Conservation (phyloP, 2,113 vertebrate genomes). For the Dipodomys merriami region DNA sequence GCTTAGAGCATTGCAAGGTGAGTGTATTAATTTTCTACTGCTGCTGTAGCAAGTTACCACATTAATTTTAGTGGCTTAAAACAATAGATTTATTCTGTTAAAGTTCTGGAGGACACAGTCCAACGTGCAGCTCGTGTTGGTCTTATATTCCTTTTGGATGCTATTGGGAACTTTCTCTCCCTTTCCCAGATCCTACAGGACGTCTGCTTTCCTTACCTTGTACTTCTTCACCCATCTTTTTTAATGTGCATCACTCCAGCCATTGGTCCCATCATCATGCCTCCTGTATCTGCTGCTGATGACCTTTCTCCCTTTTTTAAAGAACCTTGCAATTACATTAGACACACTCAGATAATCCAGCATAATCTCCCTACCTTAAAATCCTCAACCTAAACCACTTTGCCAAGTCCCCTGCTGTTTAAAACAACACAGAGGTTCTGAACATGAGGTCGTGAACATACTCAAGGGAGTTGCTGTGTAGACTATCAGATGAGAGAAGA, state of each 20-base stretch:
- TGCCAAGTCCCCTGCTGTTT: neutral
- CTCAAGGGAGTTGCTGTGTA: neutral
- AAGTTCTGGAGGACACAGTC: neutral
- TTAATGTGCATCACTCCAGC: neutral
- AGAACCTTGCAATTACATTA: neutral
- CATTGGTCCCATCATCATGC: fast-evolving
- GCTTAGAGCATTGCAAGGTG: neutral
- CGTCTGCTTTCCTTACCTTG: neutral
- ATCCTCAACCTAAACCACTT: neutral
- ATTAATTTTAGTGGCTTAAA: neutral
- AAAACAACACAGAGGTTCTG: neutral
- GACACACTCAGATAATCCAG: neutral
- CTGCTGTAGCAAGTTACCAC: neutral
- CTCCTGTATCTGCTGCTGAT: neutral
- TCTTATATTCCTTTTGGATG: neutral
- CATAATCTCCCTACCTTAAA: neutral
- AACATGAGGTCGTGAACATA: neutral
- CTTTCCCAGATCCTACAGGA: neutral
- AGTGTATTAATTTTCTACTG: neutral
- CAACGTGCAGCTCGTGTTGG: neutral
- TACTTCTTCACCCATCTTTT: neutral
- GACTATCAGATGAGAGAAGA: neutral
- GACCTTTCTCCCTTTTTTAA: neutral
- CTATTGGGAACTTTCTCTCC: no score
- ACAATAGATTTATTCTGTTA: neutral